Evolutionary conservation across 1,140 invertebrate genomes (phyloP).

Genomic region (Aradophagus sp.): DNA sequence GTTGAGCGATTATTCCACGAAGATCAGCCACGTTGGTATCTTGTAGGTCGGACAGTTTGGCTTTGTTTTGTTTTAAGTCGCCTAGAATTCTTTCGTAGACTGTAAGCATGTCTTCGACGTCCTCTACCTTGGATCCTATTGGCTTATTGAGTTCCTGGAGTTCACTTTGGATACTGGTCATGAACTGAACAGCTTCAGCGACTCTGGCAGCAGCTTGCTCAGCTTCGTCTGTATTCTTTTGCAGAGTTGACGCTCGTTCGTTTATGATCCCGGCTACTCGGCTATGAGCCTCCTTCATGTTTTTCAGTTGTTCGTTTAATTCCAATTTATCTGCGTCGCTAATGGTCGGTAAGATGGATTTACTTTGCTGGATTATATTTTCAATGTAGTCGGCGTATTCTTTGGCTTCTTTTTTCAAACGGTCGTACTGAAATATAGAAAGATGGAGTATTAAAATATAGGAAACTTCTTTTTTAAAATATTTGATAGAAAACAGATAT

Average conservation of each 20-base stretch:
- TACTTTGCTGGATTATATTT: constrained; percentile 85
- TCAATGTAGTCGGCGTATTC: constrained; percentile 82
- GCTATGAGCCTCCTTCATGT: constrained; percentile 84
- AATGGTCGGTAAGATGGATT: constrained; percentile 85
- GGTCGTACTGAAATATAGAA: constrained; percentile 84
- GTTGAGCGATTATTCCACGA: constrained; percentile 84
- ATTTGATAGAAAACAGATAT: too few relatives aligned
- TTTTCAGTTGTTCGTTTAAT: constrained; percentile 85
- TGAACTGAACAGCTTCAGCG: constrained; percentile 85
- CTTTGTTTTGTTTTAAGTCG: constrained; percentile 87
- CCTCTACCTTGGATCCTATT: constrained; percentile 88
- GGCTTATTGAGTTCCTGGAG: constrained; percentile 88
- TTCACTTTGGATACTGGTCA: constrained; percentile 87
- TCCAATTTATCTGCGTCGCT: constrained; percentile 89
- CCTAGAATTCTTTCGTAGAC: constrained; percentile 86
- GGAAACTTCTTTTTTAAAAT: too few relatives aligned
- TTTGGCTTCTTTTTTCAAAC: constrained; percentile 84
- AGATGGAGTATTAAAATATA: too few relatives aligned
- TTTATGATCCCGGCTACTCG: constrained; percentile 83
- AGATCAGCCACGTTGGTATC: constrained; percentile 84
- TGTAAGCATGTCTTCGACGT: constrained; percentile 85
- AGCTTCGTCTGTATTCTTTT: constrained; percentile 85
- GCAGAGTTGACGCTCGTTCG: constrained; percentile 82
- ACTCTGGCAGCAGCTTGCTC: constrained; percentile 85
- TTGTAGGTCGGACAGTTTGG: constrained; percentile 85